Conservation (phyloP, 2,113 vertebrate genomes). For the Pao palembangensis region DNA sequence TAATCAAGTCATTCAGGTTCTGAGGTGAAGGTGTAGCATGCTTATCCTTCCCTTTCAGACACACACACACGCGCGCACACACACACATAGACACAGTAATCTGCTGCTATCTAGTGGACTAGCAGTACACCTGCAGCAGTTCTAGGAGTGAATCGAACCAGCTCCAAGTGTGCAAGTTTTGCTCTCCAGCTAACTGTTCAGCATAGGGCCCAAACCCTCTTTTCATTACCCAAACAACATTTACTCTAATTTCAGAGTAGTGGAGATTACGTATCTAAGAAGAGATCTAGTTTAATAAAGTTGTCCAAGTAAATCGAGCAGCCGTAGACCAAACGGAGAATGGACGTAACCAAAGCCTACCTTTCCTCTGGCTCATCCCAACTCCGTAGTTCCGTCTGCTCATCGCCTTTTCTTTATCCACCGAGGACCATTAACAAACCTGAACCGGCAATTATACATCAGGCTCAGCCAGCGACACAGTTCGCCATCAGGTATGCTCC, state of each 20-base stretch:
- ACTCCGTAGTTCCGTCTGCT: slow-evolving; percentile 44
- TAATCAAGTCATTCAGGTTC: slow-evolving; percentile 56
- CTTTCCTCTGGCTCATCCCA: slow-evolving; percentile 18
- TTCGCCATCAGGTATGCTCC: not conserved
- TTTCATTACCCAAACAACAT: no score
- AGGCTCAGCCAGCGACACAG: not conserved
- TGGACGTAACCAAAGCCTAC: slow-evolving; percentile 14
- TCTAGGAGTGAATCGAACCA: not conserved
- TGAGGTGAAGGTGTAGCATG: slow-evolving; percentile 35
- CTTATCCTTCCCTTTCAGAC: slow-evolving; percentile 19
- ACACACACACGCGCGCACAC: slow-evolving; percentile 18
- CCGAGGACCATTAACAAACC: no score
- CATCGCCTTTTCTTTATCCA: slow-evolving; percentile 22
- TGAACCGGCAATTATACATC: no score
- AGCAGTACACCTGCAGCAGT: slow-evolving; percentile 49
- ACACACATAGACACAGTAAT: slow-evolving; percentile 41
- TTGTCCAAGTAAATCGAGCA: no score
- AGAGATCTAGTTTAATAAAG: no score
- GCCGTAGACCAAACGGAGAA: no score
- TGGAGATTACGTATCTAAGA: no score
- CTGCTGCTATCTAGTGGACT: slow-evolving; percentile 68
- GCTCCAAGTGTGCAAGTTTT: no score
- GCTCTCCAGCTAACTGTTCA: no score
- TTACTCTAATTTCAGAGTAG: no score
- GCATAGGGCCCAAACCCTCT: no score